Evolutionary conservation across 2,888 invertebrate genomes (phyloP), one percentile per base, ranked within the genome.

Genomic region (Dioctria linearis): DNA sequence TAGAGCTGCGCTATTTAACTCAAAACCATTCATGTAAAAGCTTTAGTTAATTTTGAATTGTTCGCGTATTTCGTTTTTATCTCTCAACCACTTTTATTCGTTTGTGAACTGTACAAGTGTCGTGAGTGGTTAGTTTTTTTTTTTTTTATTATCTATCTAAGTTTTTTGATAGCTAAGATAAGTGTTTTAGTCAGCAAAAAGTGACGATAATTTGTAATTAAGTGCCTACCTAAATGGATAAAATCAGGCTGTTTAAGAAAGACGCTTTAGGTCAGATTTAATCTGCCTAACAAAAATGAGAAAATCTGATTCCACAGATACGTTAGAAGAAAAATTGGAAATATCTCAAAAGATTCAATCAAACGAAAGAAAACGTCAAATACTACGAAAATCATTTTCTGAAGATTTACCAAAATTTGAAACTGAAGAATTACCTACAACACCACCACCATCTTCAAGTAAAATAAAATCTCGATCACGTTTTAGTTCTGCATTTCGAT

Each of bases 381-480:
- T 65, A 25, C 8, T 80, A 8, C 46, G 59, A 49, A 71, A 78
- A 66, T 81, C 81, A 46, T 80, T 78, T 11, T 82, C 80, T 6
- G 80, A 78, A 11, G 59, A 79, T 66, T 4, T 76, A 40, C 51
- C 71, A 73, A 79, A 83, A 71, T 82, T 57, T 9, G 40, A 73
- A 42, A 42, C 84, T 43, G 84, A 85, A 65, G 69, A 73, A n/a
- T n/a, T 40, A 75, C 75, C 75, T 39, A n/a, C 40, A 81, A 82
- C 84, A 69, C 83, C 84, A 57, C 73, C 85, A 0, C 71, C 85
- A 0, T 13, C 73, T 37, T 13, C 66, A 37, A 37, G 8, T 13
- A 88, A 87, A 83, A 67, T 84, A 39, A 88, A 88, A 78, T 81
- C 86, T 78, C 87, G 88, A 37, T 88, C 88, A 25, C 86, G 88